Base-by-base conservation (phyloP, 1,140 invertebrate genomes). In the Platyscapa corneri region DNA sequence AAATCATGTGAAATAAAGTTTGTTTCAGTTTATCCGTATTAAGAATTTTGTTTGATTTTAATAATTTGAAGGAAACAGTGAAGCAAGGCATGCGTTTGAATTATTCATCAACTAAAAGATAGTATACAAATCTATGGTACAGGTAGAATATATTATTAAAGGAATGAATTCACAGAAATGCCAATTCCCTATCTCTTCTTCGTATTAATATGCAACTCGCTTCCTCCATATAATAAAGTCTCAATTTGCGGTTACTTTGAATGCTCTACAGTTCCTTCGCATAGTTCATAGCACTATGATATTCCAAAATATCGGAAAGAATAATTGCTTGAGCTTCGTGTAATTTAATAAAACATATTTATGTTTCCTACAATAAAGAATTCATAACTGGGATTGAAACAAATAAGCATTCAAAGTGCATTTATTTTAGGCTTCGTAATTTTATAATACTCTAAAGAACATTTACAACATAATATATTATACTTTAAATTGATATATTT, bases 161-260 rank as follows among this genome's bases (percentile, higher is more conserved):
- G 67, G 32, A 72, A 39, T 72, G 34, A 16, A 72, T 72, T 72
- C 67, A 72, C 64, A 72, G 67, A 72, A 72, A 72, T 72, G 67
- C 32, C 67, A 72, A 72, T 72, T 72, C 10, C 67, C 67, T 72
- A 72, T 72, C 67, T 72, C 67, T 32, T 39, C 34, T 34, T 34
- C n/a, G 34, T 14, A 72, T 72, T 72, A 72, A 39, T 39, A 72
- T 72, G 67, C 67, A 72, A 72, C 67, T 72, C 67, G 67, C 18
- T 39, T 39, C 37, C 34, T 72, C 20, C 67, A 72, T 72, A 72
- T 72, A 72, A 72, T 72, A 72, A 72, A 72, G 34, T 72, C 67
- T 72, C 67, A 72, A 72, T 72, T 72, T 34, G 67, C 67, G 67
- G 34, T 72, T 72, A 72, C 34, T 72, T 72, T 72, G 67, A 72